These are phyloP conservation scores for Neoarius graeffei DNA, from an alignment of 2,113 vertebrate genomes.

Conservation along the genomic window DNA sequence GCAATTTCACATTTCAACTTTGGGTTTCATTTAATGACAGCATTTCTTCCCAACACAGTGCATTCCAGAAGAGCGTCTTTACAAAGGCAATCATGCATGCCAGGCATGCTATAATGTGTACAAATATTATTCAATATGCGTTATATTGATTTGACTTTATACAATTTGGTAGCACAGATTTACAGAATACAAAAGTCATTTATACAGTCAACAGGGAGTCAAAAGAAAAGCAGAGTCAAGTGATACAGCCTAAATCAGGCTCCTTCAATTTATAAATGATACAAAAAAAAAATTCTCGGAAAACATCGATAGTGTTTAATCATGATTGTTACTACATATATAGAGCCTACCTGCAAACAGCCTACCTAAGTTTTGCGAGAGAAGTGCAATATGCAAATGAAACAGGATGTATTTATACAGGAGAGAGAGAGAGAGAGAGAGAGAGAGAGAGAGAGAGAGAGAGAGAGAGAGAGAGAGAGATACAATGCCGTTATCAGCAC, in stretches of 20 bases:
- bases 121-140: constrained; percentile 30
- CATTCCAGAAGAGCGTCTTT: constrained; percentile 35
- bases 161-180: constrained; percentile 23
- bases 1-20: constrained; percentile 32
- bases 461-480: constrained; percentile 2
- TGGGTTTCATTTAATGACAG: constrained; percentile 44
- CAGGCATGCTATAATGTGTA: constrained; percentile 46
- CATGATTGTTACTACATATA: constrained; percentile 36
- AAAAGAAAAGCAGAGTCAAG: not conserved
- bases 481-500: constrained; percentile 8
- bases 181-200: constrained; percentile 19
- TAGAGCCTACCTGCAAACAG: not conserved
- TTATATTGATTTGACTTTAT: constrained; percentile 27
- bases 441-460: not conserved
- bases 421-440: not conserved
- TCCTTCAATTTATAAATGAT: not conserved
- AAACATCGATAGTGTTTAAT: constrained; percentile 21
- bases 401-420: constrained; percentile 13
- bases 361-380: constrained; percentile 16
- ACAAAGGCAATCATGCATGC: constrained; percentile 46
- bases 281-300: constrained; percentile 5
- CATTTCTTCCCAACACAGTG: constrained; percentile 36
- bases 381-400: constrained; percentile 28
- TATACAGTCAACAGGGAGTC: constrained; percentile 23
- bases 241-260: not conserved